A percentile compares a stretch with the other conserved stretches of the same genome.
These are phyloP conservation scores for Drosophila sturtevanti DNA, from an alignment of 1,140 invertebrate species.

Conservation along the genomic window DNA sequence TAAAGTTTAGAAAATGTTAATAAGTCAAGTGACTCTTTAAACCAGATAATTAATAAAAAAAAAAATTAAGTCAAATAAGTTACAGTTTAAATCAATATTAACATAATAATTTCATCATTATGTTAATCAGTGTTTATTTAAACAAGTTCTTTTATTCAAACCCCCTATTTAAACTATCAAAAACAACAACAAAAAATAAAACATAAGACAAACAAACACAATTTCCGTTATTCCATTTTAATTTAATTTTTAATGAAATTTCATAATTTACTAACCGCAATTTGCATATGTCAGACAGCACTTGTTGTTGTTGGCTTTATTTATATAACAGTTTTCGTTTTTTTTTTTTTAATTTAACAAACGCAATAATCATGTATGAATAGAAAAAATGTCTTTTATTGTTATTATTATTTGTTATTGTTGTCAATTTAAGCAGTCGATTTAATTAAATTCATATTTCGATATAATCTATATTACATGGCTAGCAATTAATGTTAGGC, in stretches of 20 bases:
- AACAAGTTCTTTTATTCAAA: neutral
- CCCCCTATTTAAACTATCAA: neutral
- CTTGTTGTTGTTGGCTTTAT: conserved; percentile 19
- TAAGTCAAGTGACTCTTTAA: too few relatives aligned
- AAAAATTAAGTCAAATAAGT: too few relatives aligned
- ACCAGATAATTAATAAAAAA: too few relatives aligned
- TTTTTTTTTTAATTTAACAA: conserved; percentile 13
- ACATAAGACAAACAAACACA: too few relatives aligned
- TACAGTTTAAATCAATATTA: too few relatives aligned
- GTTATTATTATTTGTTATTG: neutral
- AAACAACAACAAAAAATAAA: neutral
- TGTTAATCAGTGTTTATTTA: too few relatives aligned
- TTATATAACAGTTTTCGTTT: conserved; percentile 10
- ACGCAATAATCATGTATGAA: conserved; percentile 20
- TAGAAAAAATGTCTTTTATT: conserved; percentile 32
- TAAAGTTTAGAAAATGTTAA: too few relatives aligned
- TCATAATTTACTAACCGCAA: conserved; percentile 45
- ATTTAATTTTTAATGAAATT: conserved; percentile 41
- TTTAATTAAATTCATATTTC: conserved; percentile 52
- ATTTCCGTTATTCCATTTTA: conserved; percentile 11
- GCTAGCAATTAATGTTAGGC: conserved; percentile 31
- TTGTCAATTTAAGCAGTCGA: conserved; percentile 25
- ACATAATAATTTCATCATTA: too few relatives aligned
- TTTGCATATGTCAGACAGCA: conserved; percentile 43
- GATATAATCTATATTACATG: conserved; percentile 29